Base-by-base conservation (phyloP, 2,113 vertebrate genomes). In the Sardina pilchardus region DNA sequence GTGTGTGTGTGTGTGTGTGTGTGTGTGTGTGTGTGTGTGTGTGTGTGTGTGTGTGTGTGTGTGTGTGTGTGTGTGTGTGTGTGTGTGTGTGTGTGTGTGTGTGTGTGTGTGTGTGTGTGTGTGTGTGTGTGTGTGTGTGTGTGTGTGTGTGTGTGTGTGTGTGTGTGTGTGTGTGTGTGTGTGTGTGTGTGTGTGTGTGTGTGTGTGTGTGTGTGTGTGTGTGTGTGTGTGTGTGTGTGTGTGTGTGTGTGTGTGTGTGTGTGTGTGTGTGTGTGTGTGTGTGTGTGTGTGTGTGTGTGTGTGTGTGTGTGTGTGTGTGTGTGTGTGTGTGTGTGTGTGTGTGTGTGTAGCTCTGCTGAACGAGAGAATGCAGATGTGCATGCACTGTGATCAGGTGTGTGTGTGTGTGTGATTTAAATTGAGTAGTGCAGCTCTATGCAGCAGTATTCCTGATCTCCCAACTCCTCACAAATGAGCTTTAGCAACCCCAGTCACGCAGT, bases 401-500 rank as follows among this genome's bases (percentile, higher is more conserved):
- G 10, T 2, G 16, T 50, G 9, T 50, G 2, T 50, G 48, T 36
- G 39, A 44, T 4, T 39, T 56, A 63, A 34, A 83, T 53, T 53
- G 14, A 53, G 16, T 53, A 53, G 50, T 53, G 50, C 50, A 19
- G 16, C 17, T 53, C 50, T 17, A 19, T 4, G 1, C 50, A 53
- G 50, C 4, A 53, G 50, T 21, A 63, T 48, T 2, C 84, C 47
- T 44, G 63, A 9, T 84, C n/a, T 44, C 42, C 34, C 24, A 21
- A 44, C 63, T 39, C 53, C 43, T 30, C 34, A 12, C 53, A 53
- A 84, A 84, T 44, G 56, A 84, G 83, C 36, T 84, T 84, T 84
- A 84, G 43, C 34, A 67, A 71, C 42, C 42, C 83, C 43, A 48
- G 83, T 84, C 83, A 84, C 83, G 83, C n/a, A 84, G 63, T 67